Evolutionary conservation across 2,888 invertebrate genomes (phyloP).

Genomic region (Hyppa rectilinea): DNA sequence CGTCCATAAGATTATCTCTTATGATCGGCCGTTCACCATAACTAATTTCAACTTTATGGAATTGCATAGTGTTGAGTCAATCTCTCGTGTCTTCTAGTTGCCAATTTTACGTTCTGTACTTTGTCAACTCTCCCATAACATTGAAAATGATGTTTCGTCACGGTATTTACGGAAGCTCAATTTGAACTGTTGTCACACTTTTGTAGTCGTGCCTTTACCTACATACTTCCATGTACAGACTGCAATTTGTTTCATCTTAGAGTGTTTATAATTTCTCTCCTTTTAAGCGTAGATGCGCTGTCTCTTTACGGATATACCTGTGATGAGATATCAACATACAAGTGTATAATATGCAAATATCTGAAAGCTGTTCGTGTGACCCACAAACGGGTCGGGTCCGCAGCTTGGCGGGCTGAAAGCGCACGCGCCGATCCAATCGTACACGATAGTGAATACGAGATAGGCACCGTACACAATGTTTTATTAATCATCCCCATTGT

Average conservation of each 20-base stretch:
- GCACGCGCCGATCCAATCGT: conserved; percentile 66
- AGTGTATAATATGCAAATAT: conserved; percentile 78
- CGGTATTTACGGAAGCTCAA: conserved; percentile 24
- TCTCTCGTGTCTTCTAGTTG: conserved; percentile 62
- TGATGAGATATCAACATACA: conserved; percentile 68
- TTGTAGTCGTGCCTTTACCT: neutral
- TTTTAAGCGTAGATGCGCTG: conserved; percentile 64
- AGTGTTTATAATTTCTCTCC: conserved; percentile 65
- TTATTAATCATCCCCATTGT: conserved; percentile 85
- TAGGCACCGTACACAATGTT: conserved; percentile 77
- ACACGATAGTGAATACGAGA: conserved; percentile 71
- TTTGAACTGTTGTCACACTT: neutral
- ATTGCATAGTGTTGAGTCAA: conserved; percentile 72
- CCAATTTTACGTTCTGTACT: conserved; percentile 47
- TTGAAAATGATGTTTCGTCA: conserved; percentile 17
- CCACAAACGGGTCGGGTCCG: conserved; percentile 73
- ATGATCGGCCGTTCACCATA: conserved; percentile 82
- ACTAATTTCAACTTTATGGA: conserved; percentile 78
- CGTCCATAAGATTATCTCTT: no score
- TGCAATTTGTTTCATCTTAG: conserved; percentile 36
- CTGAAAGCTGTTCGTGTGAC: conserved; percentile 84
- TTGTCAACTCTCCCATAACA: conserved; percentile 62
- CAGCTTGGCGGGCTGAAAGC: conserved; percentile 67
- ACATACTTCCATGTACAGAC: conserved; percentile 5
- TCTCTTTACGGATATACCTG: conserved; percentile 63